Evolutionary conservation across 2,797 vertebrate genomes (phyloP).

Genomic region (Pachyuromys duprasi): DNA sequence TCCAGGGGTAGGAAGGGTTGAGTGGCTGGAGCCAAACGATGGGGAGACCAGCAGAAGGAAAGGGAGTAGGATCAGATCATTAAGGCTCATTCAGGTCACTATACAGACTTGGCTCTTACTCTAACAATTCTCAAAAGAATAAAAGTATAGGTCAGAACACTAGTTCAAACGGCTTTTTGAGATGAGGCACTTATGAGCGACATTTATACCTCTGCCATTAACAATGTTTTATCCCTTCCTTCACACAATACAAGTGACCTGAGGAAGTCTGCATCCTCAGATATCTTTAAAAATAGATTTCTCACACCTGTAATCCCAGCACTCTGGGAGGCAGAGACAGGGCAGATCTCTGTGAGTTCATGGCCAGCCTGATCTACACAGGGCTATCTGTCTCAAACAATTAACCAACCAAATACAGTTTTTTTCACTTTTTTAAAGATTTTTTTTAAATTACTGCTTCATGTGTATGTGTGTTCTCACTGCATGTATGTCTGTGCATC

Average conservation of each 20-base stretch:
- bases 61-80: not conserved
- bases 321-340: not conserved
- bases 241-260: not conserved
- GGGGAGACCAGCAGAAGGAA: not conserved
- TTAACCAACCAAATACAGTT: not conserved
- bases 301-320: not conserved
- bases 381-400: not conserved
- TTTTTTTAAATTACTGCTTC: not conserved
- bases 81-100: not conserved
- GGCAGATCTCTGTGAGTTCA: not conserved
- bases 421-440: not conserved
- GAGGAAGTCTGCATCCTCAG: conserved; percentile 23
- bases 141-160: conserved; percentile 16
- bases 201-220: not conserved
- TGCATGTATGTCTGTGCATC: not conserved
- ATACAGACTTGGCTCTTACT: not conserved
- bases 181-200: not conserved
- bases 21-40: not conserved
- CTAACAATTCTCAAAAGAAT: not conserved
- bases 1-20: not conserved
- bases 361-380: not conserved
- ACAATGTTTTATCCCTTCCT: conserved; percentile 22
- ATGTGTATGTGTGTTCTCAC: not conserved
- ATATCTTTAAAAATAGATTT: conserved; percentile 12
- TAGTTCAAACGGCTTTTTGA: not conserved